phyloP scores from a whole-genome alignment of 2,113 vertebrate genomes.

The Clarias gariepinus region DNA sequence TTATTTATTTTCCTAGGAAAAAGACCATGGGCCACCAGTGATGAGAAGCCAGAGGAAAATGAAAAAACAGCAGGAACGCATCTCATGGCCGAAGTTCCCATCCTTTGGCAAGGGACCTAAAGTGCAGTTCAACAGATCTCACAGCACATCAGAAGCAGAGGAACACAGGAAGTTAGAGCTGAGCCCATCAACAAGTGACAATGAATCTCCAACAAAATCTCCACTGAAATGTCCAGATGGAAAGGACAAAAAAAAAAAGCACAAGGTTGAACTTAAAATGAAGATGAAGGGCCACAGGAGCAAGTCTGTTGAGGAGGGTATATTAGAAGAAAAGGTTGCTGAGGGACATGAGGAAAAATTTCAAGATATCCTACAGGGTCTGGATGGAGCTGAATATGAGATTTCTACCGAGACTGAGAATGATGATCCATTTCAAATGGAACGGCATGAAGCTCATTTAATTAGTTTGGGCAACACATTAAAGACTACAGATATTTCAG shows the following conservation, averaged over 20 bases:
- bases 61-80: slow-evolving; percentile 71
- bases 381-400: slow-evolving; percentile 47
- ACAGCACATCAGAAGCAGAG: slow-evolving; percentile 78
- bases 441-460: slow-evolving; percentile 64
- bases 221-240: slow-evolving; percentile 63
- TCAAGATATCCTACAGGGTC: slow-evolving; percentile 51
- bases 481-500: slow-evolving; percentile 68
- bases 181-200: slow-evolving; percentile 76
- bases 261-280: slow-evolving; percentile 66
- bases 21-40: slow-evolving; percentile 57
- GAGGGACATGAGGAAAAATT: slow-evolving; percentile 55
- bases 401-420: slow-evolving; percentile 41
- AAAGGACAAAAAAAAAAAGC: slow-evolving; percentile 71
- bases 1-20: slow-evolving; percentile 63
- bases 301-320: slow-evolving; percentile 70
- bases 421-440: slow-evolving; percentile 50
- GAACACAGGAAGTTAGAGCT: slow-evolving; percentile 77
- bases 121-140: slow-evolving; percentile 73
- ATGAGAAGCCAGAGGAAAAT: slow-evolving; percentile 69
- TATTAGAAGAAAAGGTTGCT: slow-evolving; percentile 58
- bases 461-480: slow-evolving; percentile 67
- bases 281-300: slow-evolving; percentile 67
- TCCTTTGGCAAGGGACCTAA: slow-evolving; percentile 73
- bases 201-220: slow-evolving; percentile 75
- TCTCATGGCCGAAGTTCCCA: slow-evolving; percentile 79